Conservation (phyloP, 2,888 invertebrate genomes). For the Meiosimyza platycephala region DNA sequence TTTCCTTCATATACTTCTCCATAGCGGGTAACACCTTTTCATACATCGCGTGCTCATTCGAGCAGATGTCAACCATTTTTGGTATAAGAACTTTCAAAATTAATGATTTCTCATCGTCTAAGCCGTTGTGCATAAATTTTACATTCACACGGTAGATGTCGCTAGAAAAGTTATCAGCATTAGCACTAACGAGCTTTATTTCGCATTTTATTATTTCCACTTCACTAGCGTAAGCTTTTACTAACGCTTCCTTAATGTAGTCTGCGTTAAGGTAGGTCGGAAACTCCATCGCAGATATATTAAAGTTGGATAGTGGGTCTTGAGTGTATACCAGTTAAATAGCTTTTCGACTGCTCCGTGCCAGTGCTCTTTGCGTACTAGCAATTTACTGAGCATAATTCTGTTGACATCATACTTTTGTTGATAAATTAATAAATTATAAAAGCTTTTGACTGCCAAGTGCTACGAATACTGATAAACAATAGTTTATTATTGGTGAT, state of each 20-base stretch:
- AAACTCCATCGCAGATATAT: conserved; percentile 29
- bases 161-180: conserved; percentile 61
- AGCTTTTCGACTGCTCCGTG: background rate
- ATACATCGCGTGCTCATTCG: conserved; percentile 53
- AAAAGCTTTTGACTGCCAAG: no score
- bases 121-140: conserved; percentile 37
- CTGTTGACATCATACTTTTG: background rate
- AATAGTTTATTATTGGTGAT: no score
- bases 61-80: conserved; percentile 50
- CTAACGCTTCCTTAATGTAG: conserved; percentile 38
- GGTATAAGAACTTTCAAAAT: conserved; percentile 55
- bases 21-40: conserved; percentile 52
- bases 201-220: conserved; percentile 35
- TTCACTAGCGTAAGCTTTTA: conserved; percentile 24
- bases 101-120: conserved; percentile 39
- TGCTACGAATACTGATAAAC: no score
- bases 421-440: no score
- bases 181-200: conserved; percentile 38
- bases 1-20: conserved; percentile 36
- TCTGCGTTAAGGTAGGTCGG: conserved; percentile 38
- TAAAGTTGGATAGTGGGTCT: background rate
- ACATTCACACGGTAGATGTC: conserved; percentile 52
- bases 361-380: background rate
- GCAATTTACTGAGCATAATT: background rate
- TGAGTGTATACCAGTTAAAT: background rate